These are phyloP conservation scores for Hyphantria cunea DNA, from an alignment of 1,140 invertebrate species.

Conservation along the genomic window DNA sequence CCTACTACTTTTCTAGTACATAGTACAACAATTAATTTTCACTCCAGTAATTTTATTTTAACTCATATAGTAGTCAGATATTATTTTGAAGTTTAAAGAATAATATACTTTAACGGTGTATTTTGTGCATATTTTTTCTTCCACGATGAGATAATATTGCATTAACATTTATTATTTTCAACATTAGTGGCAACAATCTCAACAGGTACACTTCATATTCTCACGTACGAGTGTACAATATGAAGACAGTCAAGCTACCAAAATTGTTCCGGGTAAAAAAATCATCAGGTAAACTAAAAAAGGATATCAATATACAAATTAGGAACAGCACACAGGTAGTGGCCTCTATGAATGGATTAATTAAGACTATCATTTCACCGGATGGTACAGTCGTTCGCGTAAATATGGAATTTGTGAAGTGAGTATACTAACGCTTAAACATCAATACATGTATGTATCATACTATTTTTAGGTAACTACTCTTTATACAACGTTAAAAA, in stretches of 20 bases:
- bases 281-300: constrained; percentile 41
- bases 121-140: no score
- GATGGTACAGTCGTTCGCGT: constrained; percentile 52
- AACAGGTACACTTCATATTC: constrained; percentile 66
- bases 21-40: no score
- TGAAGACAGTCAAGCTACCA: constrained; percentile 61
- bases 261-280: constrained; percentile 69
- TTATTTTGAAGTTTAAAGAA: no score
- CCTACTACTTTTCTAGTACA: no score
- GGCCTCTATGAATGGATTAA: constrained; percentile 46
- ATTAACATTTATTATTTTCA: no score
- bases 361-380: constrained; percentile 55
- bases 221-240: constrained; percentile 64
- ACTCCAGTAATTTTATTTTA: no score
- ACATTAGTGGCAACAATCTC: not conserved
- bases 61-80: no score
- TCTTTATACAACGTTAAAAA: no score
- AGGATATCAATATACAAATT: constrained; percentile 56
- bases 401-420: constrained; percentile 74
- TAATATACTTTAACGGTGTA: no score
- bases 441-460: constrained; percentile 2
- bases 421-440: constrained; percentile 31
- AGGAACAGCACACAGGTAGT: constrained; percentile 53
- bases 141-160: no score
- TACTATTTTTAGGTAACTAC: no score